These are phyloP conservation scores for Hirtodrosophila cameraria DNA, from an alignment of 2,888 invertebrate species.

Conservation along the genomic window DNA sequence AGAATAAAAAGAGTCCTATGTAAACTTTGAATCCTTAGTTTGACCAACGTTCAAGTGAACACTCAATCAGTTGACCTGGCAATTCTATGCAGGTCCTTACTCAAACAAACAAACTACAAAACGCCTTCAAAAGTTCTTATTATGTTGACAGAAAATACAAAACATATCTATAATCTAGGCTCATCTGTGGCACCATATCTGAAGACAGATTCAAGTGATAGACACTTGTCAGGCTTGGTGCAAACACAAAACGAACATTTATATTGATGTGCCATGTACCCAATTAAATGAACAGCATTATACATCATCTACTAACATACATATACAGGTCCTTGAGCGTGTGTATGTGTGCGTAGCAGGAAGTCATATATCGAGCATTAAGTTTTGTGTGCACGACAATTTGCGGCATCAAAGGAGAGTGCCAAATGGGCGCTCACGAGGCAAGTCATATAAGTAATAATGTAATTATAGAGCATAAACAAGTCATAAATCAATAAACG, in stretches of 20 bases:
- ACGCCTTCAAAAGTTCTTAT: not conserved
- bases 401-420: slow-evolving; percentile 30
- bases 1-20: too few relatives aligned
- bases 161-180: slow-evolving; percentile 31
- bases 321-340: slow-evolving; percentile 1
- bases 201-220: slow-evolving; percentile 40
- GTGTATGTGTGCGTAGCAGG: slow-evolving; percentile 29
- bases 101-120: not conserved
- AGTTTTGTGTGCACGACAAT: slow-evolving; percentile 59
- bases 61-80: slow-evolving; percentile 25
- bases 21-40: not conserved
- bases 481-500: slow-evolving; percentile 73
- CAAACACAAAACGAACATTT: slow-evolving; percentile 58
- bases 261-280: slow-evolving; percentile 63
- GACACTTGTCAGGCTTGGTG: slow-evolving; percentile 47
- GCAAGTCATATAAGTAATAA: slow-evolving; percentile 64
- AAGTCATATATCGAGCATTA: slow-evolving; percentile 60
- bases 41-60: slow-evolving; percentile 15
- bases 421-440: slow-evolving; percentile 16
- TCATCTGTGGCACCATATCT: slow-evolving; percentile 7
- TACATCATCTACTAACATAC: slow-evolving; percentile 12
- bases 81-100: slow-evolving; percentile 24
- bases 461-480: slow-evolving; percentile 74
- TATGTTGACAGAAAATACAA: slow-evolving; percentile 19
- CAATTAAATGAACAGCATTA: slow-evolving; percentile 48